phyloP scores from a whole-genome alignment of 2,113 vertebrate species.

The Nanorana parkeri region DNA sequence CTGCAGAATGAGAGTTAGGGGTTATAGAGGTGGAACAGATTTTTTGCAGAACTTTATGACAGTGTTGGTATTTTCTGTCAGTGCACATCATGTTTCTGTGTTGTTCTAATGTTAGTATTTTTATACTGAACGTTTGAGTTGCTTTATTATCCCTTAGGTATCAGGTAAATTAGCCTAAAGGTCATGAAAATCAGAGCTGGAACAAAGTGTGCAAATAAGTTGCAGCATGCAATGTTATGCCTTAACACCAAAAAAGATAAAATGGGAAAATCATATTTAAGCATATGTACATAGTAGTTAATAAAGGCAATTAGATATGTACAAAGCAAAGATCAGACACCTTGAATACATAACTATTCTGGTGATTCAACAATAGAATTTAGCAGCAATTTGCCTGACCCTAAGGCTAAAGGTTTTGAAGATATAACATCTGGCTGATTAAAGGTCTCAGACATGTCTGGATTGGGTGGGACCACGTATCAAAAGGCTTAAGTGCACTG shows the following conservation, averaged over 20 bases:
- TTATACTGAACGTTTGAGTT: background rate
- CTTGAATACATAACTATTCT: conserved; percentile 11
- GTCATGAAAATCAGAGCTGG: background rate
- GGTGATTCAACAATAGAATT: background rate
- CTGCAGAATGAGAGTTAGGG: no score
- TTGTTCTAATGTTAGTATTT: background rate
- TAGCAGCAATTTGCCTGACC: conserved; percentile 26
- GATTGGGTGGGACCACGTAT: conserved; percentile 1
- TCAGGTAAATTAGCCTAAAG: conserved; percentile 2
- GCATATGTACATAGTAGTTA: background rate
- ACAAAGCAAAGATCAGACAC: conserved; percentile 31
- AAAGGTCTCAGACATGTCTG: conserved; percentile 27
- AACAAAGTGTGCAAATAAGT: background rate
- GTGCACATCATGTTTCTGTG: no score
- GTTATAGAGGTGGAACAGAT: no score
- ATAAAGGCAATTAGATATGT: conserved; percentile 1
- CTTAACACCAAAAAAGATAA: background rate
- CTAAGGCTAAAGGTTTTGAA: conserved; percentile 14
- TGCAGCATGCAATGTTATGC: conserved; percentile 5
- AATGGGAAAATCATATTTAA: conserved; percentile 2
- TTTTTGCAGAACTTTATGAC: background rate
- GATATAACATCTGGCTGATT: conserved; percentile 29
- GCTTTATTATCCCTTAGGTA: background rate
- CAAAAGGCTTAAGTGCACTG: conserved; percentile 9
- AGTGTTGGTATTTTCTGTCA: background rate